Conservation (phyloP, 2,797 vertebrate genomes). For the Pangasius krempfi region DNA sequence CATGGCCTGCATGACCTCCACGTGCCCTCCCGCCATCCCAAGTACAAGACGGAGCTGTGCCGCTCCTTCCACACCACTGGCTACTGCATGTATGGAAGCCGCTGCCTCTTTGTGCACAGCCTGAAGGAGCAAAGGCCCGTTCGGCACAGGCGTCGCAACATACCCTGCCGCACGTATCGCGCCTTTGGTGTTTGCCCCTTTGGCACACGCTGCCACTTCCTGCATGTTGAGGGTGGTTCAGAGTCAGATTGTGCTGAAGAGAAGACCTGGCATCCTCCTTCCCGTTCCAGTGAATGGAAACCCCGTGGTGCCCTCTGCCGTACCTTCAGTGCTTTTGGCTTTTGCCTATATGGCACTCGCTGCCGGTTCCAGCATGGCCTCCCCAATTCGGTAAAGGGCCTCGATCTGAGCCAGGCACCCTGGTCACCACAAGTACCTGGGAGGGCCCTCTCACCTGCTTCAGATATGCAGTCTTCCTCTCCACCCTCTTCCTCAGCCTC, state of each 20-base stretch:
- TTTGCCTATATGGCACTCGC: conserved; percentile 78
- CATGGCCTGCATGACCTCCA: conserved; percentile 80
- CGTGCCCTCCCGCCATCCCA: conserved; percentile 77
- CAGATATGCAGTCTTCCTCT: conserved; percentile 63
- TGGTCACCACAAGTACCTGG: conserved; percentile 21
- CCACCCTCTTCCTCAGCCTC: conserved; percentile 54
- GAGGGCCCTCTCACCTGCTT: conserved; percentile 51
- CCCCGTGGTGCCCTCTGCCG: conserved; percentile 70
- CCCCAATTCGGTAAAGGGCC: conserved; percentile 62
- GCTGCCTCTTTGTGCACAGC: conserved; percentile 79
- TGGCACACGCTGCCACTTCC: conserved; percentile 75
- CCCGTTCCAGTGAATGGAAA: conserved; percentile 62
- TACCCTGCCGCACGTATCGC: conserved; percentile 73
- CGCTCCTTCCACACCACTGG: conserved; percentile 73
- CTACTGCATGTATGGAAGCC: conserved; percentile 77
- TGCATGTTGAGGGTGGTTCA: conserved; percentile 60
- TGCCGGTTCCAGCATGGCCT: conserved; percentile 79
- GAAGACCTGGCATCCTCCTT: conserved; percentile 36
- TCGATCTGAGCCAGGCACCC: background rate
- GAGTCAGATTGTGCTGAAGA: conserved; percentile 49
- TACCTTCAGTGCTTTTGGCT: conserved; percentile 77
- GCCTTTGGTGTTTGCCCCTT: conserved; percentile 75
- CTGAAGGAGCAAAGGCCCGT: conserved; percentile 71
- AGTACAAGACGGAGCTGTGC: conserved; percentile 81
- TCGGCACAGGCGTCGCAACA: conserved; percentile 58